Evolutionary conservation across 2,113 vertebrate genomes (phyloP).

Genomic region (Echinops telfairi): DNA sequence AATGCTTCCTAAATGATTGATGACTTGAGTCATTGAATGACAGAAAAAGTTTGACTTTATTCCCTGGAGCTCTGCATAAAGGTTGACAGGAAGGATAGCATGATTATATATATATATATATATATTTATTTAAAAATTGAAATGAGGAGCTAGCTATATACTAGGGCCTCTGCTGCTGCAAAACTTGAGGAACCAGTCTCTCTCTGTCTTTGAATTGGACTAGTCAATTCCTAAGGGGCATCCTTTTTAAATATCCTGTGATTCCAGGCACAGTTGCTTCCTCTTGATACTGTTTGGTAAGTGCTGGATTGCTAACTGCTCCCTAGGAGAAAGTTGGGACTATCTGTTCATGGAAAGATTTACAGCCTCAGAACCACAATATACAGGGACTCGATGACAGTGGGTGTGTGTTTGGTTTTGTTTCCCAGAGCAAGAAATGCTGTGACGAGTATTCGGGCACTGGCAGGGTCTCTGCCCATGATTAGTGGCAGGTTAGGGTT

Average conservation of each 20-base stretch:
- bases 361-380: too few species aligned
- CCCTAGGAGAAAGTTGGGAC: too few species aligned
- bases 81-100: background rate
- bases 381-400: too few species aligned
- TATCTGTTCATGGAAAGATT: too few species aligned
- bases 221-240: background rate
- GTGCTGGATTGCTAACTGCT: too few species aligned
- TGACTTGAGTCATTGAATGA: slow-evolving; percentile 13
- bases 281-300: too few species aligned
- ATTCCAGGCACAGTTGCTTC: background rate
- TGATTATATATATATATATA: background rate
- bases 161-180: background rate
- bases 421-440: background rate
- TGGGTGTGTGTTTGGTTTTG: background rate
- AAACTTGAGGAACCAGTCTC: background rate
- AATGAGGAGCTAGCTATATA: background rate
- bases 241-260: background rate
- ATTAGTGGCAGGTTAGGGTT: slow-evolving; percentile 79
- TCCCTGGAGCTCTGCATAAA: slow-evolving; percentile 1
- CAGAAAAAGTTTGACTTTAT: slow-evolving; percentile 11
- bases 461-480: background rate
- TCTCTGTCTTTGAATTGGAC: background rate
- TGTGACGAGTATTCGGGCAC: background rate
- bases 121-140: background rate
- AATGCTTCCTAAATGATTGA: slow-evolving; percentile 32